Base-by-base conservation (phyloP, 2,113 vertebrate genomes). In the Choloepus hoffmanni region DNA sequence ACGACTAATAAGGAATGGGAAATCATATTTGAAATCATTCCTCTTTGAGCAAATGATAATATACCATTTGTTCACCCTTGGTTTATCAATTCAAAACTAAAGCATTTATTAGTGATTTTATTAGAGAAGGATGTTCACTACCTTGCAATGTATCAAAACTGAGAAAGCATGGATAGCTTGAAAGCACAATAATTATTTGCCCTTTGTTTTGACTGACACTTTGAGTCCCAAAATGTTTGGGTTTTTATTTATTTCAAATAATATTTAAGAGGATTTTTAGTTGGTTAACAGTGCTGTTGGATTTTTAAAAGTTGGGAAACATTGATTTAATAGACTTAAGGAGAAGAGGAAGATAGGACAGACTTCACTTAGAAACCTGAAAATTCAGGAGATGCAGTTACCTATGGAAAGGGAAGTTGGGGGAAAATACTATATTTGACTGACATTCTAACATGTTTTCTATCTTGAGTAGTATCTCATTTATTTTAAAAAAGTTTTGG, bases 1-100 rank as follows among this genome's bases (percentile, higher is more conserved):
- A 60, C 45, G 74, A 40, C 63, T 73, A 88, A 30, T 89, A 78
- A 90, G 45, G 92, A 86, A 70, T 33, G 16, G 9, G 12, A 93
- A 58, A 3, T 85, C 26, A 60, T 55, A 74, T 72, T 88, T 70
- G 7, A 95, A 65, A 82, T 50, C 67, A 55, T 15, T 92, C 68
- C 36, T 86, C 89, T 87, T 92, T 90, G 67, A 90, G 21, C 16
- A 90, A 96, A 93, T 74, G 81, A 94, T 55, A 85, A 58, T 55
- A 53, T 81, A 30, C 3, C 60, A 74, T 26, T 92, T 45, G 9
- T 15, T 92, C 63, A 62, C 40, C 60, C n/a, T 67, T 89, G 40
- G 15, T 62, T 96, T 81, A 88, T 60, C 43, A 89, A 53, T 89
- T 92, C 30, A 86, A 40, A 93, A 79, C 30, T 26, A 94, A 96